Base-by-base conservation (phyloP, 2,113 vertebrate species). In the Oreocharis arfaki region DNA sequence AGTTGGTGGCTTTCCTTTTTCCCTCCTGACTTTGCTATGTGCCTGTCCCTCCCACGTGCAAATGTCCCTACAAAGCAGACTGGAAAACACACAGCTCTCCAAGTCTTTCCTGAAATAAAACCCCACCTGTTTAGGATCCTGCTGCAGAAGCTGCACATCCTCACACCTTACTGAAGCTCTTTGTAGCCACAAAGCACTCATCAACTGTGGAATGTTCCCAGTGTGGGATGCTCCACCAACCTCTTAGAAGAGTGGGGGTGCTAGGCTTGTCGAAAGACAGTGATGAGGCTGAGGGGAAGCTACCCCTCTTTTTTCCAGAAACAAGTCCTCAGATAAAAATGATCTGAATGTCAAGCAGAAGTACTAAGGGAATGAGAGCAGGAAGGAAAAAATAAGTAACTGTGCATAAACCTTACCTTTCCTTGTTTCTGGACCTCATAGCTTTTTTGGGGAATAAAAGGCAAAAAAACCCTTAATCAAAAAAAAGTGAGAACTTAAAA, bases 181-280 rank as follows among this genome's bases (percentile, higher is more conserved):
- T 18, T 9, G 46, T 10, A 39, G 14, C 5, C 14, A 76, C 13
- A 71, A 64, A 86, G 44, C n/a, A 49, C 21, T 64, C 28, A 37
- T 30, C 0, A 16, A 5, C n/a, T 18, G 26, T 1, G 1, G 41
- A 27, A 81, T 60, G 37, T 11, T 80, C 33, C 42, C 3, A 5
- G 37, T 15, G 17, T 26, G 20, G 28, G 41, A 46, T 59, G 69
- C 27, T 83, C 63, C 71, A 65, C 32, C 50, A 90, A 28, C 2
- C 41, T 52, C 67, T 80, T 52, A 20, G 12, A 90, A 33, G 10
- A 55, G 10, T 13, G 23, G 19, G 13, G 4, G 11, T n/a, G 32
- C 42, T 63, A 44, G 32, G 42, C 22, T 78, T 13, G 0, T 28
- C 46, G 63, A 74, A 41, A 83, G 13, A 12, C 20, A 83, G 41